A percentile compares a stretch with the other conserved stretches of the same genome.
Conservation (phyloP, 2,113 vertebrate species). For the Chamaea fasciata region DNA sequence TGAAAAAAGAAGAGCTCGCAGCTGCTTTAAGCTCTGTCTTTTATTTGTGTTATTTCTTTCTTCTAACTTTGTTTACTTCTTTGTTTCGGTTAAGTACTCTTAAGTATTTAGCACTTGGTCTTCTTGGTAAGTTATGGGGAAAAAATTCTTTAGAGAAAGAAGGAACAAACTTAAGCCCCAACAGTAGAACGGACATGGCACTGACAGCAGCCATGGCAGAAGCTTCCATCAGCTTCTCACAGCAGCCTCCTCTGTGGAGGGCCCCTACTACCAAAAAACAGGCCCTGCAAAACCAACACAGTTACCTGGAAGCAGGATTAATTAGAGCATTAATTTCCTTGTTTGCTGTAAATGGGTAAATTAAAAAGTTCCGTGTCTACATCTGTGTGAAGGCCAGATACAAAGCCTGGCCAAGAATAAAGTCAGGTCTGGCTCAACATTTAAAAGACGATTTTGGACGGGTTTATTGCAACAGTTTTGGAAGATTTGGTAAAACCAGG, state of each 20-base stretch:
- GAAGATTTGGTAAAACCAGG: neutral
- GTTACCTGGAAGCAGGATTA: neutral
- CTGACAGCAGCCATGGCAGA: rapidly evolving
- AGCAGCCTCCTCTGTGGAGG: neutral
- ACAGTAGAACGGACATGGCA: neutral
- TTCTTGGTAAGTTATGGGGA: too few relatives aligned
- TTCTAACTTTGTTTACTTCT: too few relatives aligned
- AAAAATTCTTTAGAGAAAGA: too few relatives aligned
- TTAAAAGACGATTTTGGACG: too few relatives aligned
- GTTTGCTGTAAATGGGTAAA: neutral
- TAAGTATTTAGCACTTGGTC: too few relatives aligned
- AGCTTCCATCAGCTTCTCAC: neutral
- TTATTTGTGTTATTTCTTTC: too few relatives aligned
- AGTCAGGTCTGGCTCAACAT: neutral
- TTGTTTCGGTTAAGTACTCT: too few relatives aligned
- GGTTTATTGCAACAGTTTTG: neutral
- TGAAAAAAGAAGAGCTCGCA: too few relatives aligned
- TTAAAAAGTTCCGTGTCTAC: rapidly evolving
- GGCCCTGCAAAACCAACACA: neutral
- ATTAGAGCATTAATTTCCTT: neutral
- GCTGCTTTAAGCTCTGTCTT: too few relatives aligned
- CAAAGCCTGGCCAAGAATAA: neutral
- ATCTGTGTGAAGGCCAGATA: too few relatives aligned
- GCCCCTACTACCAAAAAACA: rapidly evolving
- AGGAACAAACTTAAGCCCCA: too few relatives aligned